A percentile compares a stretch with the other conserved stretches of the same genome.
Evolutionary conservation across 2,888 invertebrate species (phyloP).

Genomic region (Embidobia sp.): DNA sequence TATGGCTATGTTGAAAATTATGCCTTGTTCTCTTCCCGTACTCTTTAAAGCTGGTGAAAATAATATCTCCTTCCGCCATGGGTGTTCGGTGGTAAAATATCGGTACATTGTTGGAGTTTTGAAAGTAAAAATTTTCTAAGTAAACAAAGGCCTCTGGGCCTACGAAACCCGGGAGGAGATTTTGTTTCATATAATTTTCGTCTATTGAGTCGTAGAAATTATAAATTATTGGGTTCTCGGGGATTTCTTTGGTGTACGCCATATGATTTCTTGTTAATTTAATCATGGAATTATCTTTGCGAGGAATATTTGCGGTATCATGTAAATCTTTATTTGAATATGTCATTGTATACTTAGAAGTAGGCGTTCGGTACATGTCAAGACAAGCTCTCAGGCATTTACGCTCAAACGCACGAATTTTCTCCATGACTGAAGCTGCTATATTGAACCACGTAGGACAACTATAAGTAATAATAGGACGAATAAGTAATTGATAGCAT

Average conservation of each 20-base stretch:
- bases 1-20: no score
- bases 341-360: not conserved
- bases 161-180: not conserved
- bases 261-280: slow-evolving; percentile 6
- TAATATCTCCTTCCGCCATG: not conserved
- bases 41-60: not conserved
- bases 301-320: slow-evolving; percentile 8
- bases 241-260: not conserved
- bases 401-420: not conserved
- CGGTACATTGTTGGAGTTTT: not conserved
- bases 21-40: no score
- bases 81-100: not conserved
- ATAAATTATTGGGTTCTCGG: not conserved
- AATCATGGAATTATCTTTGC: slow-evolving; percentile 18
- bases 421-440: slow-evolving; percentile 19
- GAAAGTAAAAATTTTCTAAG: not conserved
- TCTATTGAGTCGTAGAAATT: not conserved
- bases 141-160: not conserved
- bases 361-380: not conserved
- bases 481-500: slow-evolving; percentile 25
- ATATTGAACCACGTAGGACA: slow-evolving; percentile 19
- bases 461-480: slow-evolving; percentile 28
- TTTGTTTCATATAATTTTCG: not conserved
- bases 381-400: not conserved
- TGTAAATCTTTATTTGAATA: not conserved